Conservation (phyloP, 2,797 vertebrate species). For the Karalla daura region DNA sequence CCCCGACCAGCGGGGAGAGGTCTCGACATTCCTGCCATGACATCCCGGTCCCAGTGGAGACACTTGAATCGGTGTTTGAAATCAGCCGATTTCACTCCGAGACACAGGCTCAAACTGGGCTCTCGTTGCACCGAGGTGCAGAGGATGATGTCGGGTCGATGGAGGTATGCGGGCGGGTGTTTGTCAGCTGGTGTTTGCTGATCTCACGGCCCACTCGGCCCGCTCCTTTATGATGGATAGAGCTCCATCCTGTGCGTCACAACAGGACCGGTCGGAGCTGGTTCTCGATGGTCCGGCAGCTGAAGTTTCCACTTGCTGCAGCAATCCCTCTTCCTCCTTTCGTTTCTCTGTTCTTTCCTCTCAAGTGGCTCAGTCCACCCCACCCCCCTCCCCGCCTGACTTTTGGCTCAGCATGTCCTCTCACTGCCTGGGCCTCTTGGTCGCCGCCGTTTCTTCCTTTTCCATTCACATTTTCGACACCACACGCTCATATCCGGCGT, state of each 20-base stretch:
- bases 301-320: slow-evolving; percentile 61
- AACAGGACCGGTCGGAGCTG: slow-evolving; percentile 66
- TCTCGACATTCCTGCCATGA: background rate
- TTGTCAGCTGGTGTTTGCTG: slow-evolving; percentile 54
- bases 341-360: slow-evolving; percentile 61
- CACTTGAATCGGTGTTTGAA: background rate
- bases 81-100: background rate
- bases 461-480: slow-evolving; percentile 16
- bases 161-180: slow-evolving; percentile 42
- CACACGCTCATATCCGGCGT: background rate
- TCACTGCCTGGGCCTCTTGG: slow-evolving; percentile 25
- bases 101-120: background rate
- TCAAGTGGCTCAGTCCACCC: slow-evolving; percentile 21
- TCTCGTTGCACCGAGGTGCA: background rate
- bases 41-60: background rate
- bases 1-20: background rate
- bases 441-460: slow-evolving; percentile 6
- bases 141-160: slow-evolving; percentile 23
- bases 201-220: slow-evolving; percentile 36
- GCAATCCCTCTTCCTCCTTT: slow-evolving; percentile 67
- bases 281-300: slow-evolving; percentile 52
- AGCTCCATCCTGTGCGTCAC: slow-evolving; percentile 43
- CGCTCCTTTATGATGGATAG: slow-evolving; percentile 54
- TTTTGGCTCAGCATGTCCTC: slow-evolving; percentile 38
- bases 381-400: slow-evolving; percentile 7